A percentile compares a stretch with the other conserved stretches of the same genome.
Evolutionary conservation across 2,888 invertebrate genomes (phyloP).

Genomic region (Ochropleura leucogaster): DNA sequence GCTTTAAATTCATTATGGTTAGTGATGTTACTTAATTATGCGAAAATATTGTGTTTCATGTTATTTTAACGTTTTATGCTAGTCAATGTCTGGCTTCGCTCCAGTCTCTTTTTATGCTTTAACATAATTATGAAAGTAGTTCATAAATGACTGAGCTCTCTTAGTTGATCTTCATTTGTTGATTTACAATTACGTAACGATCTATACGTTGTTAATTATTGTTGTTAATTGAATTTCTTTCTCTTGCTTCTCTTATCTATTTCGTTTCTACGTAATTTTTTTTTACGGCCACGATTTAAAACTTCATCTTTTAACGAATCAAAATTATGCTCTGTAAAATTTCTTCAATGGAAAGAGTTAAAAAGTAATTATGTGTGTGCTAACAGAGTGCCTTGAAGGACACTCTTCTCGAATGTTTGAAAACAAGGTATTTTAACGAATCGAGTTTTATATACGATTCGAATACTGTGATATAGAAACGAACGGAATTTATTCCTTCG

Average conservation of each 20-base stretch:
- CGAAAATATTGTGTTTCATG: slow-evolving; percentile 32
- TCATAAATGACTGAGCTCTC: slow-evolving; percentile 51
- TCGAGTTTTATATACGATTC: slow-evolving; percentile 65
- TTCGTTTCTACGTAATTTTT: background rate
- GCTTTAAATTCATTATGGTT: slow-evolving; percentile 45
- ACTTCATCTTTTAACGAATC: slow-evolving; percentile 36
- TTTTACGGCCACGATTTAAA: slow-evolving; percentile 47
- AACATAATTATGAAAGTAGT: slow-evolving; percentile 46
- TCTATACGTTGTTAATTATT: slow-evolving; percentile 26
- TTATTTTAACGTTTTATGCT: slow-evolving; percentile 49
- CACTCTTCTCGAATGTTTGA: slow-evolving; percentile 71
- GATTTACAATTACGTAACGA: slow-evolving; percentile 32
- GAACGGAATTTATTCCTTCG: slow-evolving; percentile 71
- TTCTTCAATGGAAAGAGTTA: slow-evolving; percentile 57
- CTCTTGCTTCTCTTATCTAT: background rate
- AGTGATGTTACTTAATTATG: slow-evolving; percentile 58
- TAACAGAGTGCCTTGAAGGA: slow-evolving; percentile 83
- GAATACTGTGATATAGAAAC: slow-evolving; percentile 83
- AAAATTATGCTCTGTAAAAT: slow-evolving; percentile 52
- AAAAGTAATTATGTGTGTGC: slow-evolving; percentile 72
- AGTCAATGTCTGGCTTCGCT: slow-evolving; percentile 52
- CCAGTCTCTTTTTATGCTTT: slow-evolving; percentile 49
- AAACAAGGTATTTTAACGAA: slow-evolving; percentile 71
- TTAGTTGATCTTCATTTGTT: slow-evolving; percentile 29
- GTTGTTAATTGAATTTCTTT: slow-evolving; percentile 8